These are phyloP conservation scores for Teleopsis dalmanni DNA, from an alignment of 1,140 invertebrate species.

Conservation along the genomic window DNA sequence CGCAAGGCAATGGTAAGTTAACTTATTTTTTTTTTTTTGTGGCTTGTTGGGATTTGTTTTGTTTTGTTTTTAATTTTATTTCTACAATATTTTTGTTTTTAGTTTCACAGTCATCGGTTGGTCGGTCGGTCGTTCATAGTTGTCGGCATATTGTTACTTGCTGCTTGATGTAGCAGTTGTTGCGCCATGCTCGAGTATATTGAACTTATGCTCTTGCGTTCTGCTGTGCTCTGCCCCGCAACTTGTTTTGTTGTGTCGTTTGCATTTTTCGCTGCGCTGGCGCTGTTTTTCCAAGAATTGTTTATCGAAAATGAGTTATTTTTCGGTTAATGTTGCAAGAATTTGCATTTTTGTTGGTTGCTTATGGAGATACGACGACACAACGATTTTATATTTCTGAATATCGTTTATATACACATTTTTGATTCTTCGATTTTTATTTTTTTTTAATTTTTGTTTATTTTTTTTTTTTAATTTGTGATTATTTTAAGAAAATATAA, in stretches of 20 bases:
- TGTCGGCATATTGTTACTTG: too few relatives aligned
- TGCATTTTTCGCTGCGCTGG: background rate
- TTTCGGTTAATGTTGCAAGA: constrained; percentile 10
- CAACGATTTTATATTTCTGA: too few relatives aligned
- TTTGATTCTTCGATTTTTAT: too few relatives aligned
- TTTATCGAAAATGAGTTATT: constrained; percentile 13
- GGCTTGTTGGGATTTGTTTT: background rate
- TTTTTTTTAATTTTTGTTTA: too few relatives aligned
- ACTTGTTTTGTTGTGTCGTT: background rate
- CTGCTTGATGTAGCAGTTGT: too few relatives aligned
- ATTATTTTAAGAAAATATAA: too few relatives aligned
- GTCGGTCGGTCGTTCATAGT: background rate
- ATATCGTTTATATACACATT: too few relatives aligned
- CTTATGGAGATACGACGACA: too few relatives aligned
- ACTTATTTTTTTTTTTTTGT: background rate
- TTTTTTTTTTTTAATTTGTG: too few relatives aligned
- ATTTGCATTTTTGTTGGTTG: constrained; percentile 9
- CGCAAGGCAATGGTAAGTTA: too few relatives aligned
- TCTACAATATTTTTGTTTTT: background rate
- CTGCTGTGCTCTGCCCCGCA: background rate
- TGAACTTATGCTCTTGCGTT: too few relatives aligned
- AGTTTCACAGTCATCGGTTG: background rate
- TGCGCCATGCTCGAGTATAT: background rate
- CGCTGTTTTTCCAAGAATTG: constrained; percentile 12
- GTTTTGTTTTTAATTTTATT: background rate